These are phyloP conservation scores for Tokudaia tokunoshimensis DNA, from an alignment of 2,797 vertebrate genomes.

Conservation along the genomic window DNA sequence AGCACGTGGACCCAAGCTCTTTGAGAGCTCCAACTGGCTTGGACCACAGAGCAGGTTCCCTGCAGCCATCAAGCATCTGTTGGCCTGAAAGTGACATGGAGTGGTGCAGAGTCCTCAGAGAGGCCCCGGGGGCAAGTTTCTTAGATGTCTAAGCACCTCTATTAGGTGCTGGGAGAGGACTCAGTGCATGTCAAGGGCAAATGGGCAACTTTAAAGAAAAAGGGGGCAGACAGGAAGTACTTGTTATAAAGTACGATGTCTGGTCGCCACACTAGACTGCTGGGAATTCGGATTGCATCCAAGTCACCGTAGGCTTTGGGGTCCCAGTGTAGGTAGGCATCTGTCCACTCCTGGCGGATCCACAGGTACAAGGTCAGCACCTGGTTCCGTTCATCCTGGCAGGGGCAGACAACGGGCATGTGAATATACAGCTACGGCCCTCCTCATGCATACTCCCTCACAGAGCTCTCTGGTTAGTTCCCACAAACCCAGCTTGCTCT, in stretches of 20 bases:
- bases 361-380: slow-evolving; percentile 95
- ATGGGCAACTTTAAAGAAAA: not conserved
- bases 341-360: slow-evolving; percentile 95
- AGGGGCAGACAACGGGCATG: not conserved
- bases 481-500: not conserved
- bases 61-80: not conserved
- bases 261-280: slow-evolving; percentile 94
- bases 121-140: not conserved
- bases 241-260: slow-evolving; percentile 96
- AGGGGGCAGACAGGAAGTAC: slow-evolving; percentile 81
- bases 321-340: slow-evolving; percentile 93
- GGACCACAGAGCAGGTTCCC: not conserved
- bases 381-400: slow-evolving; percentile 95
- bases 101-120: not conserved
- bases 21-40: not conserved
- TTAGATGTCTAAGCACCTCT: not conserved
- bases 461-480: not conserved
- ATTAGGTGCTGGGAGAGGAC: not conserved
- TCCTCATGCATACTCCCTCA: not conserved
- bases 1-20: not conserved
- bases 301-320: slow-evolving; percentile 93
- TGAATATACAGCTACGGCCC: not conserved
- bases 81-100: not conserved
- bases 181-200: not conserved
- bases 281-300: slow-evolving; percentile 94